Percentiles rank a stretch among this genome's conserved stretches.
Evolutionary conservation across 1,140 invertebrate species (phyloP).

Genomic region (Diorhabda elongata): DNA sequence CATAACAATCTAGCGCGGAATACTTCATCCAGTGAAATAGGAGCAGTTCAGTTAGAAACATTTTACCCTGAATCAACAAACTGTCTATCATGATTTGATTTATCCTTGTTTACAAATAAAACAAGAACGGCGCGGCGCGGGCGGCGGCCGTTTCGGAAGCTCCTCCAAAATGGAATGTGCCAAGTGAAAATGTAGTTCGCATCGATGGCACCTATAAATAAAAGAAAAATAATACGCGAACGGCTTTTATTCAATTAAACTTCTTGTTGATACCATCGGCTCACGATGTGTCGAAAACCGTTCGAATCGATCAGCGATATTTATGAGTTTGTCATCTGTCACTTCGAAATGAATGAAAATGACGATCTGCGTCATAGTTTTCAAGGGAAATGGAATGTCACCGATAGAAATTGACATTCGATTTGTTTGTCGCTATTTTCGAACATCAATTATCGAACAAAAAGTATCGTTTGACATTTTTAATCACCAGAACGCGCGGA

Average conservation of each 20-base stretch:
- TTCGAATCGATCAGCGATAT: no score
- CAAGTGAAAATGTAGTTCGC: constrained; percentile 17
- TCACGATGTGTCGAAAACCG: neutral
- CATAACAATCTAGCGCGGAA: neutral
- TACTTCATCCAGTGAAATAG: constrained; percentile 7
- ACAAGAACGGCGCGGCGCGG: constrained; percentile 4
- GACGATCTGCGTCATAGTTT: no score
- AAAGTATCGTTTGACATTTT: no score
- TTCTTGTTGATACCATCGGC: neutral
- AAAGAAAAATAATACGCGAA: constrained; percentile 11
- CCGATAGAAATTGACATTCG: no score
- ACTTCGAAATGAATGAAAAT: no score
- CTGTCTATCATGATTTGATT: constrained; percentile 23
- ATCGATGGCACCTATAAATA: constrained; percentile 12
- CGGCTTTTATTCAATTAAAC: neutral
- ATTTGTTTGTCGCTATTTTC: no score
- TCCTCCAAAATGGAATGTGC: constrained; percentile 19
- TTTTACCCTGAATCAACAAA: constrained; percentile 19
- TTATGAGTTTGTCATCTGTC: no score
- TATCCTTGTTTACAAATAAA: constrained; percentile 19
- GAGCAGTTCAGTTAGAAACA: constrained; percentile 9
- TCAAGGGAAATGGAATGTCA: no score
- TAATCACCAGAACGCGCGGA: no score
- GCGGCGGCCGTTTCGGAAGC: constrained; percentile 3
- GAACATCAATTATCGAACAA: no score